A percentile compares a stretch with the other conserved stretches of the same genome.
Evolutionary conservation across 2,797 vertebrate species (phyloP).

Genomic region (Ambastaia sidthimunki): DNA sequence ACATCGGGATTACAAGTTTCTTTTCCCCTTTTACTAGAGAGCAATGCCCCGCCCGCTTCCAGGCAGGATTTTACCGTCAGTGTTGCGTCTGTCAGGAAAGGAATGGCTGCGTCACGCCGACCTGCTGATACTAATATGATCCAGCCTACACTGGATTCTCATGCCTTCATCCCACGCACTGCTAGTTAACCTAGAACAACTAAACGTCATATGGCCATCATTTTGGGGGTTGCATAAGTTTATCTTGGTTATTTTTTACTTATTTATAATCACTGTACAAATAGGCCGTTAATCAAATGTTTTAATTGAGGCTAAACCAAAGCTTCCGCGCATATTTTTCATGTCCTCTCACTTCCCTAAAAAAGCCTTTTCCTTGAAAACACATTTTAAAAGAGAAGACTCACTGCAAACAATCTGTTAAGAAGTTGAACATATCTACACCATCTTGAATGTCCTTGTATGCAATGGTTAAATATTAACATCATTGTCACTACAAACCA

Average conservation of each 20-base stretch:
- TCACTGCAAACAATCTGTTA: not conserved
- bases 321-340: conserved; percentile 39
- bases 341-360: conserved; percentile 33
- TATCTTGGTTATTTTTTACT: not conserved
- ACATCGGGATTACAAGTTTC: conserved; percentile 24
- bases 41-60: conserved; percentile 70
- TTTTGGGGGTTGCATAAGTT: not conserved
- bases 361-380: conserved; percentile 51
- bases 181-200: not conserved
- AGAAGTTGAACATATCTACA: not conserved
- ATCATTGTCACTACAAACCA: not conserved
- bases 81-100: conserved; percentile 77
- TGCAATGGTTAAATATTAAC: conserved; percentile 36
- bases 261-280: not conserved
- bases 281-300: not conserved
- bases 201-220: not conserved
- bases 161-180: conserved; percentile 3
- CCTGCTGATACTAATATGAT: conserved; percentile 40
- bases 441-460: not conserved
- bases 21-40: conserved; percentile 62
- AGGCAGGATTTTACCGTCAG: conserved; percentile 76
- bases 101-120: conserved; percentile 73
- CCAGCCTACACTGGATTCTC: conserved; percentile 28
- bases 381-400: conserved; percentile 6
- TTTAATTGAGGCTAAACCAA: conserved; percentile 18